Evolutionary conservation across 2,888 invertebrate species (phyloP).

Genomic region (Linnaemya tessellans): DNA sequence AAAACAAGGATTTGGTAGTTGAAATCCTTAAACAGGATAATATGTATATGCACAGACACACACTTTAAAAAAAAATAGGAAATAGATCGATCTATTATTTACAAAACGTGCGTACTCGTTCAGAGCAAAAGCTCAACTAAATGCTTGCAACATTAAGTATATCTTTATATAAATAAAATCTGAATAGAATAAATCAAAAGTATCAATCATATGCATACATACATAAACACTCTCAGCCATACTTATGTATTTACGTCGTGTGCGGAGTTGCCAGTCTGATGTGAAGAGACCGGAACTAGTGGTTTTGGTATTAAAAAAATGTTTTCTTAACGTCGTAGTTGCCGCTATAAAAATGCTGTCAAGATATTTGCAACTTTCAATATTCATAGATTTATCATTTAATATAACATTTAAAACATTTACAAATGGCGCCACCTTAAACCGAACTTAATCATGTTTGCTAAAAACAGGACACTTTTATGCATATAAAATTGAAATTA

Average conservation of each 20-base stretch:
- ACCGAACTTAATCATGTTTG: no score
- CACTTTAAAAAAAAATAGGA: conserved; percentile 25
- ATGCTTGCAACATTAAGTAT: conserved; percentile 46
- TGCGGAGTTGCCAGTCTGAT: neutral
- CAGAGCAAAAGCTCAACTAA: conserved; percentile 71
- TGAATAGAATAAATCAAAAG: conserved; percentile 38
- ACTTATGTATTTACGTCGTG: neutral
- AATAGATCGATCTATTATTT: conserved; percentile 8
- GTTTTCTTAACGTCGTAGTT: no score
- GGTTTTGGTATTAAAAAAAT: neutral
- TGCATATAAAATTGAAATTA: no score
- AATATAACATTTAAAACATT: no score
- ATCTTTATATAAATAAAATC: conserved; percentile 65
- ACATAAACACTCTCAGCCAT: neutral
- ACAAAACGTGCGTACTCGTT: conserved; percentile 58
- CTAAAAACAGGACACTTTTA: no score
- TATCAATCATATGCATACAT: neutral
- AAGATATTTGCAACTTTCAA: no score
- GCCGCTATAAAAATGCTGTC: no score
- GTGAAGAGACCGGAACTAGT: neutral
- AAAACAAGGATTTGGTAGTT: conserved; percentile 9
- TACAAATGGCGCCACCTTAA: no score
- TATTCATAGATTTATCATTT: no score
- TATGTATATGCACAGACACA: conserved; percentile 34
- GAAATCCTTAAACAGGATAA: conserved; percentile 59